Conservation (phyloP, 2,888 invertebrate species). For the Cryptophagus acutangulus region DNA sequence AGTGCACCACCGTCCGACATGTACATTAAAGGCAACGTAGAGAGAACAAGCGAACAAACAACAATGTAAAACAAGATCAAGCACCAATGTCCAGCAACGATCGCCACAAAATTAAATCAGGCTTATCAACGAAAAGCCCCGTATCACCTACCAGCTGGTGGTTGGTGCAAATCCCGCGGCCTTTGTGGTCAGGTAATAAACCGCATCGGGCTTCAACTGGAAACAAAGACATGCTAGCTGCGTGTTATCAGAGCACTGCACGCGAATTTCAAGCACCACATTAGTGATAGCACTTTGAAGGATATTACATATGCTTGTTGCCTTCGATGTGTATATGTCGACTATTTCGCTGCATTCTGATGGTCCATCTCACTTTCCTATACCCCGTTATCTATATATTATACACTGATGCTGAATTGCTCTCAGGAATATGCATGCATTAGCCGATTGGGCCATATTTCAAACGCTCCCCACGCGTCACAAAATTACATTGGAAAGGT, state of each 20-base stretch:
- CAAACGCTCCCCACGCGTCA: conserved; percentile 28
- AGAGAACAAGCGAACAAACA: conserved; percentile 28
- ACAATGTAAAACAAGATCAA: conserved; percentile 42
- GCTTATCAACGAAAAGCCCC: conserved; percentile 40
- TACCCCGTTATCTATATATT: no score
- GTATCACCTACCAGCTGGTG: conserved; percentile 27
- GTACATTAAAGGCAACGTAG: conserved; percentile 18
- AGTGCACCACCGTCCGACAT: conserved; percentile 17
- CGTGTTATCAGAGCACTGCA: conserved; percentile 4
- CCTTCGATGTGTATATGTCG: no score
- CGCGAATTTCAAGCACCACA: no score
- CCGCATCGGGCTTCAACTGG: conserved; percentile 2
- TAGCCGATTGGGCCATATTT: conserved; percentile 32
- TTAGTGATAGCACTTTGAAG: no score
- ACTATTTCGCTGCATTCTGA: no score
- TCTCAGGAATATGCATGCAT: no score
- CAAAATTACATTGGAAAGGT: conserved; percentile 30
- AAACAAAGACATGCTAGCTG: not conserved
- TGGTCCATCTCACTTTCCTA: no score
- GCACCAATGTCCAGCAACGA: conserved; percentile 38
- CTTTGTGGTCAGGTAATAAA: conserved; percentile 12
- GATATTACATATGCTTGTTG: no score
- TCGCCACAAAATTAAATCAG: conserved; percentile 45
- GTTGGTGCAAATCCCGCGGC: conserved; percentile 2
- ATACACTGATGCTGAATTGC: no score